Percentiles rank a stretch among this genome's conserved stretches.
Evolutionary conservation across 2,797 vertebrate species (phyloP).

Genomic region (Semaprochilodus insignis): DNA sequence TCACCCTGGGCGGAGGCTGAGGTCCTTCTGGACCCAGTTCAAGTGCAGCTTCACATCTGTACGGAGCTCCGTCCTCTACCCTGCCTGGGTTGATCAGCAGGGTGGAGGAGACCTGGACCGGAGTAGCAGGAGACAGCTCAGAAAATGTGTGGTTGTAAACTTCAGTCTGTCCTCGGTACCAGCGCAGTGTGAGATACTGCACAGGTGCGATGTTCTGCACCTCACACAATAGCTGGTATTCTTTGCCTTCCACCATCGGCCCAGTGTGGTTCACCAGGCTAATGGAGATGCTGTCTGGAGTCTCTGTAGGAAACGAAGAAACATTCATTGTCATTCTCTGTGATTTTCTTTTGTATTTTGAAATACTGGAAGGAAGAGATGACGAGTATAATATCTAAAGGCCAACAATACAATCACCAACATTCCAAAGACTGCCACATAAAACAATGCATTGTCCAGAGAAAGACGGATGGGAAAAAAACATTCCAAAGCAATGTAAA

Average conservation of each 20-base stretch:
- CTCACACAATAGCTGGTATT: constrained; percentile 83
- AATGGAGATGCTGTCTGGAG: constrained; percentile 81
- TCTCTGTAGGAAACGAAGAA: constrained; percentile 68
- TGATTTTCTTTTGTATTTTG: too few species aligned
- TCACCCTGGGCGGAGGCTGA: constrained; percentile 37
- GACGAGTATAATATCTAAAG: too few species aligned
- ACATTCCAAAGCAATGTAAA: too few species aligned
- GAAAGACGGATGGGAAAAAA: not conserved
- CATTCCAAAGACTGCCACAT: too few species aligned
- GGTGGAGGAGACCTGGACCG: constrained; percentile 81
- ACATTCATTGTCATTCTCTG: too few species aligned
- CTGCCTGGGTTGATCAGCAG: not conserved
- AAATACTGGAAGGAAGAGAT: too few species aligned
- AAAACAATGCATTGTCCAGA: not conserved
- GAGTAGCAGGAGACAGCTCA: constrained; percentile 78
- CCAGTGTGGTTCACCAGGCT: constrained; percentile 77
- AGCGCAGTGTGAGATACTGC: constrained; percentile 81
- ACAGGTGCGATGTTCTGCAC: constrained; percentile 85
- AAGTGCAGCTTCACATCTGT: constrained; percentile 50
- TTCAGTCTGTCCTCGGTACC: constrained; percentile 79
- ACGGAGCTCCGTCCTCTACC: constrained; percentile 57
- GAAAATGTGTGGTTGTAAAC: constrained; percentile 82
- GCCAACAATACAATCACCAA: too few species aligned
- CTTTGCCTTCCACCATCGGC: constrained; percentile 77
- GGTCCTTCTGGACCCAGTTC: constrained; percentile 52